Evolutionary conservation across 1,140 invertebrate species (phyloP).

Genomic region (Leptinotarsa defecta): DNA sequence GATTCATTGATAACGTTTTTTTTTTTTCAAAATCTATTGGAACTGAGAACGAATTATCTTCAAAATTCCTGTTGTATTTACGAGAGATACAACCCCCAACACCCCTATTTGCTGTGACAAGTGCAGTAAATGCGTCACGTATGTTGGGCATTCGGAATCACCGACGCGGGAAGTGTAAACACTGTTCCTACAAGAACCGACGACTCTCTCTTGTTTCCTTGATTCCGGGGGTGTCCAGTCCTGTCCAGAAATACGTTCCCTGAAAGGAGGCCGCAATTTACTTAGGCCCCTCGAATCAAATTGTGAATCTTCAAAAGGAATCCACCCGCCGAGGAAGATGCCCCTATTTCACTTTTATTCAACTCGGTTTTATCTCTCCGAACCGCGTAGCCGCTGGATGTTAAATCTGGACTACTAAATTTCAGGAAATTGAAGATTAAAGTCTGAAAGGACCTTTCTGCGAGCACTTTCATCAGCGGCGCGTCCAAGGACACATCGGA

Average conservation of each 20-base stretch:
- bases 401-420: conserved; percentile 48
- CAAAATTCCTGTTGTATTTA: no score
- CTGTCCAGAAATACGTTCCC: conserved; percentile 18
- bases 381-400: conserved; percentile 46
- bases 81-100: not conserved
- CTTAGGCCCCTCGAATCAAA: conserved; percentile 53
- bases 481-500: not conserved
- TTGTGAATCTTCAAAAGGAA: conserved; percentile 54
- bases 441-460: conserved; percentile 31
- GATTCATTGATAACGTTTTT: no score
- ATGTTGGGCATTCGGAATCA: conserved; percentile 14
- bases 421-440: conserved; percentile 51
- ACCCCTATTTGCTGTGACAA: conserved; percentile 5
- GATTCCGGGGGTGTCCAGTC: conserved; percentile 4
- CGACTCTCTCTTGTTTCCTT: conserved; percentile 13
- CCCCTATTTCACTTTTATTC: conserved; percentile 53
- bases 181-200: conserved; percentile 7
- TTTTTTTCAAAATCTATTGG: no score
- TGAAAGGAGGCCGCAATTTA: conserved; percentile 50
- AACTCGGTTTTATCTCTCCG: conserved; percentile 47
- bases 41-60: no score
- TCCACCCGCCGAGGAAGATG: conserved; percentile 43
- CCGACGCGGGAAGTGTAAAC: conserved; percentile 23
- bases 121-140: conserved; percentile 24
- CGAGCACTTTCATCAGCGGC: conserved; percentile 25